Base-by-base conservation (phyloP, 2,888 invertebrate genomes). In the Trissolcus japonicus region DNA sequence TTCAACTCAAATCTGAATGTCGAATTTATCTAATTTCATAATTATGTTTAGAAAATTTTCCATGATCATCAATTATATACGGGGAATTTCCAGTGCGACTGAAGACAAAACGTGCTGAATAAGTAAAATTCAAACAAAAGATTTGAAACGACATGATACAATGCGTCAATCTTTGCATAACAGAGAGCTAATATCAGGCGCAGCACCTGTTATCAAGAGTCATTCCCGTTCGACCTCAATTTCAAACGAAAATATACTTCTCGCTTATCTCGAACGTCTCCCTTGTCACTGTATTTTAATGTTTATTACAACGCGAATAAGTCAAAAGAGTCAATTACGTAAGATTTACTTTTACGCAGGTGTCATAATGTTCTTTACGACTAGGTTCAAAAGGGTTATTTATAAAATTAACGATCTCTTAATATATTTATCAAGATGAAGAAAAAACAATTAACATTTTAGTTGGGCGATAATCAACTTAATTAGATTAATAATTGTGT, bases 201-300 rank as follows among this genome's bases (percentile, higher is more conserved):
- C 41, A 29, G 51, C 54, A 71, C 56, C 51, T 63, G 63, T 63
- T 72, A 72, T 72, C 71, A 63, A 54, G 59, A 72, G 63, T 53
- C 14, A 17, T 40, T 72, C 57, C 53, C 16, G 43, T 16, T 54
- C 29, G 29, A 54, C 63, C 63, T 54, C 54, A 63, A 63, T 63
- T 46, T 17, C 17, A 17, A 51, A 13, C 21, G 46, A 16, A 63
- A 40, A 62, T 53, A 63, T 14, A 16, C 50, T 43, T 19, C 4
- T n/a, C 43, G 43, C 63, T 63, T 63, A 63, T 54, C 63, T 43
- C 13, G 17, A n/a, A 60, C 29, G 60, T 29, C 48, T 17, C 40
- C 48, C 17, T 55, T 48, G 48, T 55, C 7, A 54, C 41, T 17
- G 14, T 29, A 29, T 43, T 54, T 63, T 14, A 54, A 63, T 29